Evolutionary conservation across 2,113 vertebrate genomes (phyloP).

Genomic region (Macaca fascicularis): T2T-MFA8v1.1 NC_088378.1:46561501-46562000

Average conservation of each 20-base stretch:
- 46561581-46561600: background rate
- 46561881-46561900: background rate
- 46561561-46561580: background rate
- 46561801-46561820: background rate
- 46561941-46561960: background rate
- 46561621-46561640: background rate
- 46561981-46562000: conserved; percentile 86
- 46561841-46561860: conserved; percentile 26
- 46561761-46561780: background rate
- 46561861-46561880: conserved; percentile 19
- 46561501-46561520: background rate
- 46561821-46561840: background rate
- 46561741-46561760: background rate
- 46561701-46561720: background rate
- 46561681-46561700: background rate
- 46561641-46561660: background rate
- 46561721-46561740: background rate
- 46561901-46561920: background rate
- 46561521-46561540: fast-evolving
- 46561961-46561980: conserved; percentile 39
- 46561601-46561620: background rate
- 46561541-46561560: background rate
- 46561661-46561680: background rate
- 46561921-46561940: background rate
- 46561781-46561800: background rate